Evolutionary conservation across 2,113 vertebrate species (phyloP).

Genomic region (Corapipo altera): DNA sequence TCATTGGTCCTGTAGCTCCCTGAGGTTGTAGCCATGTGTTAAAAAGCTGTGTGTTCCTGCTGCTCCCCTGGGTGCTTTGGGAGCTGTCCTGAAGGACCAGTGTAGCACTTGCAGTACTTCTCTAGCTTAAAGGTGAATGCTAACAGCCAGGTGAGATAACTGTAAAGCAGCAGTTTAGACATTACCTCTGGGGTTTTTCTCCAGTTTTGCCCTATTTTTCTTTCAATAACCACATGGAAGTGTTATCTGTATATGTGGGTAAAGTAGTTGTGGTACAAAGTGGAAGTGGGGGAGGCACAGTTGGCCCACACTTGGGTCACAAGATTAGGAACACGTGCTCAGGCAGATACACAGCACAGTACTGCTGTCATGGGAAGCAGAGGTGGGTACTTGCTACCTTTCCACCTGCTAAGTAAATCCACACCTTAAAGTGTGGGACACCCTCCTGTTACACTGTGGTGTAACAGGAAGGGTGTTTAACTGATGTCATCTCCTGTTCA

Average conservation of each 20-base stretch:
- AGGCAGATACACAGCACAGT: background rate
- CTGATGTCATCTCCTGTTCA: background rate
- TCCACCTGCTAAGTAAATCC: background rate
- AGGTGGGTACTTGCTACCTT: no score
- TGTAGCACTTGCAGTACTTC: background rate
- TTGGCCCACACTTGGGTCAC: background rate
- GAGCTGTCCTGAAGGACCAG: background rate
- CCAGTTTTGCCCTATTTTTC: background rate
- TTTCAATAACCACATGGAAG: background rate
- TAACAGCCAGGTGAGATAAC: background rate
- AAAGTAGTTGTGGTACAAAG: background rate
- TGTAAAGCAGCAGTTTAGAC: background rate
- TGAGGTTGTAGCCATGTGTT: fast-evolving
- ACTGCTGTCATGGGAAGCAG: background rate
- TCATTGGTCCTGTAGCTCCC: fast-evolving
- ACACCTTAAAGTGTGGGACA: background rate
- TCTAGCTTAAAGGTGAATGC: background rate
- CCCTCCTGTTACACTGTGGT: no score
- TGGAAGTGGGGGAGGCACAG: background rate
- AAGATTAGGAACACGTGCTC: background rate
- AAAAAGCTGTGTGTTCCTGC: background rate
- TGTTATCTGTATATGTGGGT: background rate
- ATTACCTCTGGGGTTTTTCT: fast-evolving
- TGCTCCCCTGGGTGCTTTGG: background rate
- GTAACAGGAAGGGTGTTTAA: background rate